Evolutionary conservation across 2,888 invertebrate species (phyloP).

Genomic region (Agrotis clavis): DNA sequence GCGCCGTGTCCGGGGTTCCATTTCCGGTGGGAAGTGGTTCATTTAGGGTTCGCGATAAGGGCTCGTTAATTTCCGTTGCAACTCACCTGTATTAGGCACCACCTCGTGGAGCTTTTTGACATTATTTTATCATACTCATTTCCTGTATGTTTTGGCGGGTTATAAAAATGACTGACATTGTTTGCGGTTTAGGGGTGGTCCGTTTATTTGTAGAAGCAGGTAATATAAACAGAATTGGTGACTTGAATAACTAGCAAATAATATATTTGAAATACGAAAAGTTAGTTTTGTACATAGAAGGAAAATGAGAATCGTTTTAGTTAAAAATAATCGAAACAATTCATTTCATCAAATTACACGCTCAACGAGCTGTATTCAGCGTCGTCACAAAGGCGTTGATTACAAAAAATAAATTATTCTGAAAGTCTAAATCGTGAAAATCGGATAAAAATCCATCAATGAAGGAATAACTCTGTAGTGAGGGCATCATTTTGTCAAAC

Average conservation of each 20-base stretch:
- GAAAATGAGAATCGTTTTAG: background rate
- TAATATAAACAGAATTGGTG: background rate
- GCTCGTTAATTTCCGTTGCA: slow-evolving; percentile 82
- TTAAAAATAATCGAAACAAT: slow-evolving; percentile 30
- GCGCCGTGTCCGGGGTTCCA: slow-evolving; percentile 67
- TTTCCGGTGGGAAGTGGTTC: slow-evolving; percentile 79
- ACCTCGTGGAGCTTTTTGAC: slow-evolving; percentile 55
- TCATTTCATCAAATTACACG: slow-evolving; percentile 33
- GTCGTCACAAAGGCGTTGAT: slow-evolving; percentile 42
- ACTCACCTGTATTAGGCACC: slow-evolving; percentile 75
- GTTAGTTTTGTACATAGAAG: background rate
- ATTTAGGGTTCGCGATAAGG: slow-evolving; percentile 79
- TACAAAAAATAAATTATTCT: slow-evolving; percentile 48
- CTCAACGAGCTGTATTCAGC: slow-evolving; percentile 39
- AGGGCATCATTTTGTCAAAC: slow-evolving; percentile 56
- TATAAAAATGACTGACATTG: slow-evolving; percentile 18
- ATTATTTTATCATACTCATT: slow-evolving; percentile 62
- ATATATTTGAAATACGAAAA: background rate
- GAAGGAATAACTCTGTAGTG: slow-evolving; percentile 51
- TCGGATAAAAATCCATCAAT: slow-evolving; percentile 58
- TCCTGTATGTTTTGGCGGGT: slow-evolving; percentile 39
- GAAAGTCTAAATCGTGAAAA: slow-evolving; percentile 43
- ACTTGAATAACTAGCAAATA: no score
- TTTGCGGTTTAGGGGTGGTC: background rate
- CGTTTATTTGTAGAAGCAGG: slow-evolving; percentile 2